Percentiles rank a stretch among this genome's conserved stretches.
Evolutionary conservation across 2,888 invertebrate genomes (phyloP).

Genomic region (Tipula lateralis): DNA sequence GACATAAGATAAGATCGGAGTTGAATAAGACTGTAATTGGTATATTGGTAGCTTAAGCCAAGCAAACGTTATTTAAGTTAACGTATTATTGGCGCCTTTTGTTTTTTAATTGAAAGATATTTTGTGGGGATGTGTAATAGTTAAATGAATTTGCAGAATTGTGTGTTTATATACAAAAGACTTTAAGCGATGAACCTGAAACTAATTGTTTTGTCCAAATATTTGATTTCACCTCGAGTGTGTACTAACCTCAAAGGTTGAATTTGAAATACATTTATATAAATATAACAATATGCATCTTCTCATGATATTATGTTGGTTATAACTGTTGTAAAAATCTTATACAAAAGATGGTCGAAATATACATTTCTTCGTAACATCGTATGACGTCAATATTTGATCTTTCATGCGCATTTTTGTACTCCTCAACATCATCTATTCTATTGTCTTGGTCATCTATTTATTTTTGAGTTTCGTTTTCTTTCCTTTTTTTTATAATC

Average conservation of each 20-base stretch:
- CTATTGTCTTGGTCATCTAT: neutral
- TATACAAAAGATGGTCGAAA: neutral
- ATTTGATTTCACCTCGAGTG: neutral
- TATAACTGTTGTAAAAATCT: neutral
- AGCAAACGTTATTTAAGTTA: neutral
- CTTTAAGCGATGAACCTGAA: neutral
- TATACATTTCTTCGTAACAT: neutral
- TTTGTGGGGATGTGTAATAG: neutral
- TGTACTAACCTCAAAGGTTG: neutral
- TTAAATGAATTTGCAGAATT: neutral
- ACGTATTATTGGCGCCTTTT: neutral
- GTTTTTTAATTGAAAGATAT: neutral
- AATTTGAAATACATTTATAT: neutral
- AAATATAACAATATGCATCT: neutral
- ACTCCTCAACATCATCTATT: neutral
- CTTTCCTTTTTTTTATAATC: neutral
- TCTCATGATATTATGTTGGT: neutral
- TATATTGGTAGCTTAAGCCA: neutral
- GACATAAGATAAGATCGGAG: neutral
- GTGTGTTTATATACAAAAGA: neutral
- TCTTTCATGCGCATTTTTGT: neutral
- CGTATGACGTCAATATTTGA: slow-evolving; percentile 2
- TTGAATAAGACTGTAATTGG: neutral
- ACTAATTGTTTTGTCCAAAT: neutral
- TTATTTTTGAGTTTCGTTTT: slow-evolving; percentile 1